Evolutionary conservation across 2,113 vertebrate species (phyloP), one percentile per base, ranked within the genome.

Genomic region (Spilogale gracilis): DNA sequence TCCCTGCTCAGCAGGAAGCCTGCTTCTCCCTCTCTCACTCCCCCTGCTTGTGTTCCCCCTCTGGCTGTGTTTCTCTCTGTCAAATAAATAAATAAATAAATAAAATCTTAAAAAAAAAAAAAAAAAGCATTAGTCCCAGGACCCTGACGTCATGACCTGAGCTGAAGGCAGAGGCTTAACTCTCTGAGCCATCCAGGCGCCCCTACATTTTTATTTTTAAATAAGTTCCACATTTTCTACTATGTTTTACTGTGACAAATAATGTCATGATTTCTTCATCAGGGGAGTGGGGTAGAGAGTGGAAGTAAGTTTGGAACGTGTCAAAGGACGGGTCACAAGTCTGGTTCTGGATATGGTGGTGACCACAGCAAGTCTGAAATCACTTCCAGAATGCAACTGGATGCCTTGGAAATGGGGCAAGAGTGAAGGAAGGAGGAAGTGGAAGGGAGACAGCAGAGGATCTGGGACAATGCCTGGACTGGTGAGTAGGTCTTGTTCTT

Each of bases 301-400:
- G 48, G 85, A 90, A 92, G 23, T 69, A 54, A 30, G 45, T 96
- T 54, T 95, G 63, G 80, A 96, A 16, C n/a, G 65, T 43, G 43
- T 87, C 32, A 30, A 56, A 65, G 38, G 18, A 11, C 4, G 17
- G 25, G 21, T 5, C 25, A 17, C 32, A 76, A 92, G 16, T 81
- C 45, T 67, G 32, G 54, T 83, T 54, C 74, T 12, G n/a, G 23
- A 56, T 92, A 74, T 65, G 32, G 60, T 32, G 20, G 27, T 91
- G 69, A 71, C 12, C 83, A 80, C 45, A 20, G 23, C 9, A 30
- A 23, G n/a, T 60, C 58, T 82, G 30, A 76, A 50, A 63, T 16
- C 38, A 82, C 13, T 50, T 85, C 25, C 30, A 83, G 27, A 76
- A 52, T 20, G 1, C 6, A 78, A 21, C 43, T 85, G 60, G 43